Percentiles rank a stretch among this genome's conserved stretches.
Conservation (phyloP, 2,797 vertebrate species). For the Hoplostethus atlanticus region DNA sequence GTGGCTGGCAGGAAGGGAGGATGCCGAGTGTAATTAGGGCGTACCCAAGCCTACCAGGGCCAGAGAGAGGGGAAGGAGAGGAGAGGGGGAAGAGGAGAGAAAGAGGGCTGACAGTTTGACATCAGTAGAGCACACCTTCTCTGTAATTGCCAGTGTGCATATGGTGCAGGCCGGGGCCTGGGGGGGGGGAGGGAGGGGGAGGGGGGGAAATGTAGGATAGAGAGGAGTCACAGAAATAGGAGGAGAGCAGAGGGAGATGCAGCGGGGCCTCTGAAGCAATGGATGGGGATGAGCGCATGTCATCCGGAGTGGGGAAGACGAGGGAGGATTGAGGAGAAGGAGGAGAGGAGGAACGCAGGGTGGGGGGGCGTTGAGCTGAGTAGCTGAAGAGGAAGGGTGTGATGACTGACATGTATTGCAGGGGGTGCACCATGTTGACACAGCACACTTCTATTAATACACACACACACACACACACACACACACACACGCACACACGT, state of each 20-base stretch:
- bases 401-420: slow-evolving; percentile 61
- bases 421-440: slow-evolving; percentile 65
- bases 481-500: not conserved
- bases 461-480: slow-evolving; percentile 9
- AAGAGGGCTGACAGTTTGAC: slow-evolving; percentile 76
- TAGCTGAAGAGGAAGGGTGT: slow-evolving; percentile 19
- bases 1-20: slow-evolving; percentile 65
- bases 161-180: slow-evolving; percentile 36
- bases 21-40: slow-evolving; percentile 75
- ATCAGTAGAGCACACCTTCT: slow-evolving; percentile 63
- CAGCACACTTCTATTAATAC: slow-evolving; percentile 58
- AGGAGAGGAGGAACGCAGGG: slow-evolving; percentile 44
- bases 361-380: slow-evolving; percentile 22
- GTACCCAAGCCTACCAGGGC: slow-evolving; percentile 58
- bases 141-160: slow-evolving; percentile 74
- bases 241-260: slow-evolving; percentile 25
- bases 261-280: slow-evolving; percentile 36
- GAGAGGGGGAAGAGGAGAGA: slow-evolving; percentile 30
- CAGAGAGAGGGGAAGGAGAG: slow-evolving; percentile 2
- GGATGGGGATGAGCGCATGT: slow-evolving; percentile 40
- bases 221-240: slow-evolving; percentile 53
- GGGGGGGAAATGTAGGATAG: slow-evolving; percentile 35
- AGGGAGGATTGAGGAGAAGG: slow-evolving; percentile 1
- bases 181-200: slow-evolving; percentile 13
- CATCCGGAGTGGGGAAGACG: slow-evolving; percentile 23